Evolutionary conservation across 1,140 invertebrate genomes (phyloP).

Genomic region (Anagrus nilaparvatae): DNA sequence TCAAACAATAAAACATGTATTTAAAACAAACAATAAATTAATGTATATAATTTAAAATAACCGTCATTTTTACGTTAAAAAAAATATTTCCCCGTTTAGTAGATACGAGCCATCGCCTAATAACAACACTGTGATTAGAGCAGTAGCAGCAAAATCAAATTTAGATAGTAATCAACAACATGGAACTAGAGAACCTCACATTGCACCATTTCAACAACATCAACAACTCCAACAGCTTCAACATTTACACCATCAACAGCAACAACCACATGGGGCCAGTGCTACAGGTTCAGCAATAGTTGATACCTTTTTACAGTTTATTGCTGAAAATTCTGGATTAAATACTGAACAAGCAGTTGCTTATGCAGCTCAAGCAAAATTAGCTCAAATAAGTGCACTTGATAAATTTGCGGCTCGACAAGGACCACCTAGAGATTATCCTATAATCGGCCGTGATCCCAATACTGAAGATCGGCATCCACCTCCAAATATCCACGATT

Average conservation of each 20-base stretch:
- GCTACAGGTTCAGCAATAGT: conserved; percentile 63
- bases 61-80: too few species aligned
- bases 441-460: conserved; percentile 32
- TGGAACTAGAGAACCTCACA: too few species aligned
- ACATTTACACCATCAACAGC: too few species aligned
- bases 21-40: too few species aligned
- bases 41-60: too few species aligned
- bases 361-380: conserved; percentile 53
- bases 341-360: conserved; percentile 42
- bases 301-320: conserved; percentile 76
- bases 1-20: too few species aligned
- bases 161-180: too few species aligned
- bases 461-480: conserved; percentile 28
- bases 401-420: conserved; percentile 31
- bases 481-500: conserved; percentile 21
- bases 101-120: conserved; percentile 34
- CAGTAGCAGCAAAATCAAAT: too few species aligned
- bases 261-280: conserved; percentile 32
- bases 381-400: conserved; percentile 60
- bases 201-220: conserved; percentile 28
- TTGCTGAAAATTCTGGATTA: conserved; percentile 65
- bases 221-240: conserved; percentile 22
- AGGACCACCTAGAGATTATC: conserved; percentile 29
- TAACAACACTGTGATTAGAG: conserved; percentile 40
- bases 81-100: too few species aligned